phyloP scores from a whole-genome alignment of 2,113 vertebrate genomes.

The Chascanopsetta lugubris region DNA sequence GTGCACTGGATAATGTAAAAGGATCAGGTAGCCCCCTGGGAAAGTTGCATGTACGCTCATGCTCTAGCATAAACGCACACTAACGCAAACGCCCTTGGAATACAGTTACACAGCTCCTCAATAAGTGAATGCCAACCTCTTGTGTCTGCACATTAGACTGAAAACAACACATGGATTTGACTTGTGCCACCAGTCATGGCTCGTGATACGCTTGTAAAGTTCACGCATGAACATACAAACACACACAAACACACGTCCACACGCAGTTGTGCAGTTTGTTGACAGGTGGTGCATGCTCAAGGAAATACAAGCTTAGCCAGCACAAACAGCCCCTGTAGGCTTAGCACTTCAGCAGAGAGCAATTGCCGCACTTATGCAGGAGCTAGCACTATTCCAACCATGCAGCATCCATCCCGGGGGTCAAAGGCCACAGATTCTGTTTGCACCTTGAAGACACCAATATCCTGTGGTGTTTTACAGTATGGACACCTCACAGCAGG shows the following conservation, averaged over 20 bases:
- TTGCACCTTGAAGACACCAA: slow-evolving; percentile 56
- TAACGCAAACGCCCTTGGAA: slow-evolving; percentile 45
- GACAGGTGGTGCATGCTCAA: slow-evolving; percentile 69
- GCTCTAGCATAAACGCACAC: slow-evolving; percentile 53
- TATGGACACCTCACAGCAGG: slow-evolving; percentile 36
- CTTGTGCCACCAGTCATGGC: slow-evolving; percentile 31
- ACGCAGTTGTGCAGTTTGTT: slow-evolving; percentile 50
- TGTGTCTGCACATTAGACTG: slow-evolving; percentile 31
- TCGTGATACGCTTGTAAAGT: slow-evolving; percentile 32
- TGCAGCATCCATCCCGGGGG: slow-evolving; percentile 57
- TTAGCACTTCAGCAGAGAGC: slow-evolving; percentile 67
- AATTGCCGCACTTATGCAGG: slow-evolving; percentile 57
- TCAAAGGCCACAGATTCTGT: slow-evolving; percentile 66
- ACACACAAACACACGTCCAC: slow-evolving; percentile 31
- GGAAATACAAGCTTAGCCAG: slow-evolving; percentile 70
- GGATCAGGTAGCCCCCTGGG: slow-evolving; percentile 71
- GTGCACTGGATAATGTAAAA: slow-evolving; percentile 73
- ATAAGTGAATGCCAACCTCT: slow-evolving; percentile 22
- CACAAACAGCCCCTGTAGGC: slow-evolving; percentile 66
- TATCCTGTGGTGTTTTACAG: slow-evolving; percentile 35
- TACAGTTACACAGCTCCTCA: slow-evolving; percentile 63
- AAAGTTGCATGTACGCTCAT: slow-evolving; percentile 55
- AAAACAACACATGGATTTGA: slow-evolving; percentile 43
- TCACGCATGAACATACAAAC: slow-evolving; percentile 28
- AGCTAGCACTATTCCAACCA: slow-evolving; percentile 63